These are phyloP conservation scores for Premnoplex brunnescens DNA, from an alignment of 2,797 vertebrate species.

Conservation along the genomic window DNA sequence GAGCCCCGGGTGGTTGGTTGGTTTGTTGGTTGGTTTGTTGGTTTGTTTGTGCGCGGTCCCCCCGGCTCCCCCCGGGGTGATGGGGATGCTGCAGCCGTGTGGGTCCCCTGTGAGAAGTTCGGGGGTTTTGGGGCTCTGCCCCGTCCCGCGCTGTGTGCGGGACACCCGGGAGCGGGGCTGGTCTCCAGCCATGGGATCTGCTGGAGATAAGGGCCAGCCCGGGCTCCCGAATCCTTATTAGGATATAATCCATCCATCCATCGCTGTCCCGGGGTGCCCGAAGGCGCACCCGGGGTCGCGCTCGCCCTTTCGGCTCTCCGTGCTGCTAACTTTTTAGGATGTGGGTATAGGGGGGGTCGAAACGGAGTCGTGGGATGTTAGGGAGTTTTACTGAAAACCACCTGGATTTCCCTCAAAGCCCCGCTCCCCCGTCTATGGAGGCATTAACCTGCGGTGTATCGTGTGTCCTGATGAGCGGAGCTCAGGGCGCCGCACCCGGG, in stretches of 20 bases:
- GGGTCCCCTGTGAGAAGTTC: too few relatives aligned
- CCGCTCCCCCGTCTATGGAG: not conserved
- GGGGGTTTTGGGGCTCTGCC: fast-evolving
- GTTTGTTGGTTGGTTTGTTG: too few relatives aligned
- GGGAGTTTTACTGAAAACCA: too few relatives aligned
- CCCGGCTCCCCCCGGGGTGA: too few relatives aligned
- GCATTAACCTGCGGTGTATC: fast-evolving
- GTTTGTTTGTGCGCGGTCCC: not conserved
- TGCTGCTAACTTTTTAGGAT: fast-evolving
- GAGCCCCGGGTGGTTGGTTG: too few relatives aligned
- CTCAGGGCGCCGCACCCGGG: not conserved
- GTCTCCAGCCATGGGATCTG: fast-evolving
- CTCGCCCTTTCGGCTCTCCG: fast-evolving
- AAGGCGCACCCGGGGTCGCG: not conserved
- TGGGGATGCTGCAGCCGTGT: not conserved
- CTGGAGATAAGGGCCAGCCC: not conserved
- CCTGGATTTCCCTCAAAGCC: not conserved
- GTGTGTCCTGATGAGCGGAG: not conserved
- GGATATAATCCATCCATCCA: not conserved
- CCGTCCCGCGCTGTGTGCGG: fast-evolving
- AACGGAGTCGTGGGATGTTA: fast-evolving
- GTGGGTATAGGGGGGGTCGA: fast-evolving
- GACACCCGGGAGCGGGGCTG: not conserved
- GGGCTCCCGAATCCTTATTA: not conserved
- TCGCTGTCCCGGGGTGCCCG: not conserved